These are phyloP conservation scores for Euproctis similis DNA, from an alignment of 2,888 invertebrate species.

Conservation along the genomic window DNA sequence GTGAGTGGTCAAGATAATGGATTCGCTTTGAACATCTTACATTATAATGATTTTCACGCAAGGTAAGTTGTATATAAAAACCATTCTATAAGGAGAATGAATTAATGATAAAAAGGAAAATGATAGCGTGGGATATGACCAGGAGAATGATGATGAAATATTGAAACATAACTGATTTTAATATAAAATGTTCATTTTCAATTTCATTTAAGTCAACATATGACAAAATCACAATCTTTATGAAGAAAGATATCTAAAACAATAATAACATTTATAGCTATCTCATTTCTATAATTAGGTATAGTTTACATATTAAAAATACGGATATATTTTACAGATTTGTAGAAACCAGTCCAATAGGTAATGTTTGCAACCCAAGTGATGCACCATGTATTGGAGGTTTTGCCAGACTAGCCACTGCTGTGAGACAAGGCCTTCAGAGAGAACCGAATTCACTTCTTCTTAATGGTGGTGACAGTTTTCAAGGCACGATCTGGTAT, in stretches of 20 bases:
- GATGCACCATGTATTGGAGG: conserved; percentile 80
- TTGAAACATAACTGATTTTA: no score
- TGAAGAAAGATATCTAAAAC: no score
- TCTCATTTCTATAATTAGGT: background rate
- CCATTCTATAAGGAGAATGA: no score
- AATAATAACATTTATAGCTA: no score
- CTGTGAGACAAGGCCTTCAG: conserved; percentile 51
- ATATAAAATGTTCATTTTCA: no score
- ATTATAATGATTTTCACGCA: conserved; percentile 66
- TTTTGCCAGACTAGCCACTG: conserved; percentile 78
- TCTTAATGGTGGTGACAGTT: conserved; percentile 81
- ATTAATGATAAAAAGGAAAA: no score
- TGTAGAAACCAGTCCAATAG: conserved; percentile 25
- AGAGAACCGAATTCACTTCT: conserved; percentile 78
- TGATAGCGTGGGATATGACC: no score
- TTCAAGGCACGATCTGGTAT: conserved; percentile 86
- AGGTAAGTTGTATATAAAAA: conserved; percentile 31
- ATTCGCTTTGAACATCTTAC: conserved; percentile 52
- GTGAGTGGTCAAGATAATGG: conserved; percentile 25
- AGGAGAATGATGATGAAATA: no score
- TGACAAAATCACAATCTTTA: no score
- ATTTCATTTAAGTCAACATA: no score
- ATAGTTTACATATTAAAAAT: background rate
- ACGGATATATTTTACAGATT: conserved; percentile 1
- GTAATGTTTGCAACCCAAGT: conserved; percentile 69